Conservation (phyloP, 1,140 invertebrate species). For the Tetraneura akinire region DNA sequence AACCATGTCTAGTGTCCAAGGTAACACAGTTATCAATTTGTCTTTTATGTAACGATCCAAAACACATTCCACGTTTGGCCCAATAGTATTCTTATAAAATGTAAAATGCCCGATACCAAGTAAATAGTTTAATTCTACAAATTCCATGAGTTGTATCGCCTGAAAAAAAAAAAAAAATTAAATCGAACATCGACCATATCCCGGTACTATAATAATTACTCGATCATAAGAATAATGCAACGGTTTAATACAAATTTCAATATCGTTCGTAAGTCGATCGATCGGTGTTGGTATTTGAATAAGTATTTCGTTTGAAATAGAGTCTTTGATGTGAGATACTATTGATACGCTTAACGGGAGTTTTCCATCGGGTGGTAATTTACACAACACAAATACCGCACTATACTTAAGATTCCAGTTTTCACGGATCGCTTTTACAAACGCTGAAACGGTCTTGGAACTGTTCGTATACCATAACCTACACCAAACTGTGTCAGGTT, state of each 20-base stretch:
- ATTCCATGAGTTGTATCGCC: constrained; percentile 83
- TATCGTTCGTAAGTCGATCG: constrained; percentile 62
- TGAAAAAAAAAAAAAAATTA: constrained; percentile 57
- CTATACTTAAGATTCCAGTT: constrained; percentile 94
- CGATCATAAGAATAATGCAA: constrained; percentile 87
- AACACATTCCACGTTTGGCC: constrained; percentile 73
- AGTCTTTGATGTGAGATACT: constrained; percentile 62
- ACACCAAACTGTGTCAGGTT: constrained; percentile 81
- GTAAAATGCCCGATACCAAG: constrained; percentile 87
- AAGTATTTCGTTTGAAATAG: constrained; percentile 66
- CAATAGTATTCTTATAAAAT: constrained; percentile 89
- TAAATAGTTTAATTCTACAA: constrained; percentile 85
- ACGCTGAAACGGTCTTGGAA: constrained; percentile 53
- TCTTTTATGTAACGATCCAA: constrained; percentile 70
- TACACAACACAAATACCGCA: constrained; percentile 84
- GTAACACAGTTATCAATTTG: constrained; percentile 71
- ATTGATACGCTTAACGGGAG: constrained; percentile 68
- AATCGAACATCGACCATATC: no score
- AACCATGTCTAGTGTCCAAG: constrained; percentile 86
- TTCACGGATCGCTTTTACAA: constrained; percentile 75
- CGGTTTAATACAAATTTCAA: constrained; percentile 92
- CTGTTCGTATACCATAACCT: constrained; percentile 74
- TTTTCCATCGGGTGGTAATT: constrained; percentile 64
- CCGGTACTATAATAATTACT: constrained; percentile 58
- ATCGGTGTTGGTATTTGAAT: constrained; percentile 57